Evolutionary conservation across 2,888 invertebrate species (phyloP).

Genomic region (Drosophila longiperda): DNA sequence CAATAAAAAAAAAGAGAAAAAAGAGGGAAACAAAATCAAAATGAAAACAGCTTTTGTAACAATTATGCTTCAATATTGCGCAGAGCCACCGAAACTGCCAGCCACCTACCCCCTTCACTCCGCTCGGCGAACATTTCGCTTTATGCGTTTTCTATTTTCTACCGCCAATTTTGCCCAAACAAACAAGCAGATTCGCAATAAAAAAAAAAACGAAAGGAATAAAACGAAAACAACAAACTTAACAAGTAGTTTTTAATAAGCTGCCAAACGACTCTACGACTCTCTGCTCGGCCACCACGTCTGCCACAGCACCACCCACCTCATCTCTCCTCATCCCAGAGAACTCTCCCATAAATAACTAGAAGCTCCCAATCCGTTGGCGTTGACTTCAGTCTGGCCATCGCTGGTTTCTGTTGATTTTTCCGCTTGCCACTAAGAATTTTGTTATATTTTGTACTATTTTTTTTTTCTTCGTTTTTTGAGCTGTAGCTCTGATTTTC

Average conservation of each 20-base stretch:
- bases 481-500: constrained; percentile 30
- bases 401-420: constrained; percentile 67
- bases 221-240: constrained; percentile 63
- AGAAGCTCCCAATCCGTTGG: constrained; percentile 24
- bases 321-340: not conserved
- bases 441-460: constrained; percentile 19
- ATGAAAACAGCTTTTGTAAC: constrained; percentile 58
- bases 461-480: not conserved
- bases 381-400: constrained; percentile 49
- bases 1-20: constrained; percentile 28
- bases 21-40: constrained; percentile 23
- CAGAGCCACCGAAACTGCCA: constrained; percentile 4
- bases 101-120: not conserved
- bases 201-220: constrained; percentile 11
- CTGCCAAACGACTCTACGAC: constrained; percentile 44
- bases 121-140: constrained; percentile 1
- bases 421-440: constrained; percentile 43
- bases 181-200: constrained; percentile 20
- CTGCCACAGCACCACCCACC: constrained; percentile 1
- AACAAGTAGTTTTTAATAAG: constrained; percentile 70
- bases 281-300: constrained; percentile 6
- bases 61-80: constrained; percentile 67
- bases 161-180: constrained; percentile 53
- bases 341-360: not conserved
- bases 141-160: constrained; percentile 58